phyloP scores from a whole-genome alignment of 2,113 vertebrate genomes.

The Delphinus delphis region DNA sequence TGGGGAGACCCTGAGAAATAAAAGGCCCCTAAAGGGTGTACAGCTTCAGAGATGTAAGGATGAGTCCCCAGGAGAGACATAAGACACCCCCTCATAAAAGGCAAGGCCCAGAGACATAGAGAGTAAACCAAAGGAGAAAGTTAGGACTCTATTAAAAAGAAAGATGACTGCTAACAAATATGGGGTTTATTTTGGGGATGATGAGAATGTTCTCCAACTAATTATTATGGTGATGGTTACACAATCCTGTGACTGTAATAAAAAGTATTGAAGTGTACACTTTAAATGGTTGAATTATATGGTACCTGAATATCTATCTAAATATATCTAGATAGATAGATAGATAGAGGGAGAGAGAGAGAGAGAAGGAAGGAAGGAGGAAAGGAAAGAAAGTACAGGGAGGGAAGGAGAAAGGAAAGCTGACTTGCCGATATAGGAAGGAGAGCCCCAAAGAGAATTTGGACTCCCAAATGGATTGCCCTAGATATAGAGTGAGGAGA shows the following conservation, averaged over 20 bases:
- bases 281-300: background rate
- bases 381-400: background rate
- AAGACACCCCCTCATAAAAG: background rate
- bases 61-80: background rate
- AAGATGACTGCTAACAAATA: background rate
- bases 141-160: background rate
- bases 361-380: background rate
- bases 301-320: background rate
- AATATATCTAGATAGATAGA: too few species aligned
- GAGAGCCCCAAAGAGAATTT: background rate
- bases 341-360: too few species aligned
- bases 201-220: background rate
- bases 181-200: background rate
- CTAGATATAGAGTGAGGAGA: background rate
- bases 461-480: background rate
- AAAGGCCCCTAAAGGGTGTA: background rate
- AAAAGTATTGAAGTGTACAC: background rate
- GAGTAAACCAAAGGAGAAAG: background rate
- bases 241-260: background rate
- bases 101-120: background rate
- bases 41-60: background rate
- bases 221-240: background rate
- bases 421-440: background rate
- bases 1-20: background rate
- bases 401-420: background rate